Conservation (phyloP, 1,140 invertebrate genomes). For the Pachyrhynchus sulphureomaculatus region DNA sequence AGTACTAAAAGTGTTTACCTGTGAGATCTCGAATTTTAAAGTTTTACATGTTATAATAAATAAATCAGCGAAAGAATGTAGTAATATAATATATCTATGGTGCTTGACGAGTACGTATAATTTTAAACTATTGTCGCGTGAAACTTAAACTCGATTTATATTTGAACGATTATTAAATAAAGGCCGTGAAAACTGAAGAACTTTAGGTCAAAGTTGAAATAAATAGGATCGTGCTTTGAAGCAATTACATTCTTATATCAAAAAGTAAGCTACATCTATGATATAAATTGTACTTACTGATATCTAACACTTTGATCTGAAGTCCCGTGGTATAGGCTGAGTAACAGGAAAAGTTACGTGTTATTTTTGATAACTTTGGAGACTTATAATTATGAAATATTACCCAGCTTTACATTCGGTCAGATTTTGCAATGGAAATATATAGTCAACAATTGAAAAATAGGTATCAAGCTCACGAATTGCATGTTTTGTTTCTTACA, state of each 20-base stretch:
- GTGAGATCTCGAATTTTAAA: too few species aligned
- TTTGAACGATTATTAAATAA: too few species aligned
- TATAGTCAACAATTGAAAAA: neutral
- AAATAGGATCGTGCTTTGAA: neutral
- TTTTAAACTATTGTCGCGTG: too few species aligned
- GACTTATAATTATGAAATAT: constrained; percentile 19
- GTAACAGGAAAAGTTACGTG: constrained; percentile 15
- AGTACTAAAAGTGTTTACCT: too few species aligned
- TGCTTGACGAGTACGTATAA: too few species aligned
- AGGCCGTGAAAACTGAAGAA: too few species aligned
- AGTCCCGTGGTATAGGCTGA: constrained; percentile 1
- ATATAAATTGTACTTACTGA: constrained; percentile 13
- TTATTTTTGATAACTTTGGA: constrained; percentile 23
- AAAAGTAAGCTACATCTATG: constrained; percentile 4
- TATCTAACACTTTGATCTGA: constrained; percentile 8
- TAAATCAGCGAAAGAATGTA: too few species aligned
- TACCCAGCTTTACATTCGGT: constrained; percentile 14
- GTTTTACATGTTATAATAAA: too few species aligned
- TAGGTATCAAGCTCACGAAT: neutral
- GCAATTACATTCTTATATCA: constrained; percentile 13
- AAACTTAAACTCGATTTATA: too few species aligned
- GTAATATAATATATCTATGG: too few species aligned
- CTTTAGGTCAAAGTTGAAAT: neutral
- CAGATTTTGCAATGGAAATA: neutral
- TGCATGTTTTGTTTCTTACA: neutral